Conservation (phyloP, 2,797 vertebrate species). For the Botia kubotai region DNA sequence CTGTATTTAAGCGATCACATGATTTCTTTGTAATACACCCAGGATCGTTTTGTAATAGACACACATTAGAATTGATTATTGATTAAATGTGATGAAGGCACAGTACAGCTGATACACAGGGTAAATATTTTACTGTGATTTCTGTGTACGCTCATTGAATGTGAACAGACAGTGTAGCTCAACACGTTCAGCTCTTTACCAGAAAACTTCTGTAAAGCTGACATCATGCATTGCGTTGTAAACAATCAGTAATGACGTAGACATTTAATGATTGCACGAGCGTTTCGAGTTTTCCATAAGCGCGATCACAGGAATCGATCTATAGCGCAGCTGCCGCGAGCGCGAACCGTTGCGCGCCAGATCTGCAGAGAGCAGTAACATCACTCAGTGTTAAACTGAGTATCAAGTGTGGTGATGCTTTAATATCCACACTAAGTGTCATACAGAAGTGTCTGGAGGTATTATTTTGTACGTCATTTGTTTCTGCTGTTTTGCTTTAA, state of each 20-base stretch:
- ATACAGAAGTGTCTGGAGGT: too few species aligned
- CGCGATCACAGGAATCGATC: too few species aligned
- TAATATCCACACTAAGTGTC: neutral
- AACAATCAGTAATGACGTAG: too few species aligned
- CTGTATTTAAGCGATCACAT: neutral
- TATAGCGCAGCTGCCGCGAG: too few species aligned
- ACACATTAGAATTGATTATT: constrained; percentile 25
- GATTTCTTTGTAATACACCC: neutral
- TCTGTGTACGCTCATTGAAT: constrained; percentile 78
- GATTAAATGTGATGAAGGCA: neutral
- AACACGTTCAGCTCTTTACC: neutral
- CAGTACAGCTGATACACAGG: constrained; percentile 69
- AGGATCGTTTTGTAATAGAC: neutral
- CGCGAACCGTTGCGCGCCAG: too few species aligned
- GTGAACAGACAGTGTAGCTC: constrained; percentile 71
- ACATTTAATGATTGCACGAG: too few species aligned
- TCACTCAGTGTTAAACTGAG: too few species aligned
- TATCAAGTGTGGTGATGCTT: neutral
- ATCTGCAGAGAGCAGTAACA: too few species aligned
- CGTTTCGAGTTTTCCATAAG: too few species aligned
- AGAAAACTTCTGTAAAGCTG: constrained; percentile 19
- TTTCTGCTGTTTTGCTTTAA: neutral
- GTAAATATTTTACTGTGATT: constrained; percentile 63
- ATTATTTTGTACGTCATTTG: neutral
- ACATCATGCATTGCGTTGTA: constrained; percentile 6